Evolutionary conservation across 1,140 invertebrate species (phyloP), one percentile per base, ranked within the genome.

Genomic region (Aradophagus sp.): DNA sequence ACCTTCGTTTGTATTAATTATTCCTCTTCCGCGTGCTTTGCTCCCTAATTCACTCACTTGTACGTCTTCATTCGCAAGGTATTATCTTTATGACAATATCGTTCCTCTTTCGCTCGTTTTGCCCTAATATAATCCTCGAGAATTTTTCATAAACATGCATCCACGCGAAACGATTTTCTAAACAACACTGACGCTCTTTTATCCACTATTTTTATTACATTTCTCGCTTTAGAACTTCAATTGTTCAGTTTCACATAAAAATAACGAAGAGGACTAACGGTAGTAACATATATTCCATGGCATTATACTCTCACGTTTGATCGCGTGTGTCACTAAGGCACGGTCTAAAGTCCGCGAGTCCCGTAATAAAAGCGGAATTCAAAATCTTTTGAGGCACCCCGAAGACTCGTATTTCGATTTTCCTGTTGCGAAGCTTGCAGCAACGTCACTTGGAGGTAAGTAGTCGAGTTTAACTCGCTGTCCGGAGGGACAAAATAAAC

Each of bases 381-480:
- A 82, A 73, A 19, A 50, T 74, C 15, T 79, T 67, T 35, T 68
- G 65, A 39, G 77, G 62, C 11, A 82, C 73, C 59, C 76, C 50
- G 5, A 79, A 44, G 39, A 82, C 79, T 53, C 74, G 59, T 47
- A 84, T 79, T 0, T 77, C 79, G 4, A 78, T 80, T 52, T 84
- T 77, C n/a, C 79, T 75, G 41, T 80, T 81, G 32, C 80, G 79
- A 10, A n/a, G 81, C 78, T 50, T 79, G 77, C 14, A 79, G 45
- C 4, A 77, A 47, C 8, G 79, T 84, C 72, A 81, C 79, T 41
- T 84, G 78, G 6, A 81, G 75, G 41, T 82, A 81, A 52, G 77
- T 81, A 19, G 80, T 82, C 0, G 78, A 74, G 44, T 83, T 81
- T 71, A 76, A 78, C 17, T 79, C 72, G 5, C 61, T 50, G 16